These are phyloP conservation scores for Bibio marci DNA, from an alignment of 2,888 invertebrate species.

Conservation along the genomic window DNA sequence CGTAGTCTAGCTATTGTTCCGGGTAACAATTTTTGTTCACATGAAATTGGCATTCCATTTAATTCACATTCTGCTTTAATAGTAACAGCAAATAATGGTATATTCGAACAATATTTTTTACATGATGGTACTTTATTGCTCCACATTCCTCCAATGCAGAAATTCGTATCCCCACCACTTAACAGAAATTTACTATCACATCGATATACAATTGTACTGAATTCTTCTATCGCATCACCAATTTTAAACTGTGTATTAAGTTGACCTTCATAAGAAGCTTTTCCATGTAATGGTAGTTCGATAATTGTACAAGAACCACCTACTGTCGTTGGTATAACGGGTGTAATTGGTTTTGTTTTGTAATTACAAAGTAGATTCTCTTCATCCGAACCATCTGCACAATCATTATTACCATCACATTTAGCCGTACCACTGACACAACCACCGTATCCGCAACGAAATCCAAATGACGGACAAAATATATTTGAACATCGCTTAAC, in stretches of 20 bases:
- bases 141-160: conserved; percentile 3
- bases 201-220: neutral
- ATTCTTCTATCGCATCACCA: neutral
- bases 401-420: conserved; percentile 13
- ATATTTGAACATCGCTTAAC: conserved; percentile 4
- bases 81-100: neutral
- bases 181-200: conserved; percentile 2
- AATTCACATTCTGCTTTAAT: conserved; percentile 7
- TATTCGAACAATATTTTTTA: neutral
- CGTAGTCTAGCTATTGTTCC: conserved; percentile 10
- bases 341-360: no score
- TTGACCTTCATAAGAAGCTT: neutral
- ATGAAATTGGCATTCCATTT: conserved; percentile 6
- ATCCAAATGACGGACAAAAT: conserved; percentile 15
- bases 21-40: conserved; percentile 7
- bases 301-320: neutral
- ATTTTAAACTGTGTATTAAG: neutral
- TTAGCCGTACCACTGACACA: conserved; percentile 13
- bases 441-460: conserved; percentile 19
- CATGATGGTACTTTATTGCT: neutral
- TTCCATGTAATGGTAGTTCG: conserved; percentile 1
- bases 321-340: neutral
- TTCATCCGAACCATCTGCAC: conserved; percentile 19
- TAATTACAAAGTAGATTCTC: conserved; percentile 1
- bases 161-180: neutral